A percentile compares a stretch with the other conserved stretches of the same genome.
These are phyloP conservation scores for Itoplectis maculator DNA, from an alignment of 2,888 invertebrate genomes.

Conservation along the genomic window DNA sequence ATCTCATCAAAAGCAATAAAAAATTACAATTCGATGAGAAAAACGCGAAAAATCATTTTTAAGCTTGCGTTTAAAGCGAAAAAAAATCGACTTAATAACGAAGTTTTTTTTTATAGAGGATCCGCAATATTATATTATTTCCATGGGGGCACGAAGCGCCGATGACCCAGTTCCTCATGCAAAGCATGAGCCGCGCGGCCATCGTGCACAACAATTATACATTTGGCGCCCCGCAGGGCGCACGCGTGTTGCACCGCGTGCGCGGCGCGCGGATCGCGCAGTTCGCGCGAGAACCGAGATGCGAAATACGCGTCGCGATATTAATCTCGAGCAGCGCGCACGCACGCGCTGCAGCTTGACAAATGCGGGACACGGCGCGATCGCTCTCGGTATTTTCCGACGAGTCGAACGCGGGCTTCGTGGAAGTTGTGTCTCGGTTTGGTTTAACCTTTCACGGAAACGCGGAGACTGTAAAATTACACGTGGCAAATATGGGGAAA, in stretches of 20 bases:
- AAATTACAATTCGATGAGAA: too few relatives aligned
- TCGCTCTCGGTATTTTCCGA: conserved; percentile 73
- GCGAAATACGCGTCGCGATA: conserved; percentile 70
- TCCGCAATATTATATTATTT: conserved; percentile 12
- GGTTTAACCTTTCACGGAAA: conserved; percentile 40
- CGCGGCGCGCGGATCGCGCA: conserved; percentile 56
- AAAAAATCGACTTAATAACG: too few relatives aligned
- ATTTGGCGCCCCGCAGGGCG: conserved; percentile 62
- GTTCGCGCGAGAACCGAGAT: conserved; percentile 49
- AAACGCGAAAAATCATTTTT: too few relatives aligned
- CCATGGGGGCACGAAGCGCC: conserved; percentile 16
- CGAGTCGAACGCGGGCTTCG: conserved; percentile 60
- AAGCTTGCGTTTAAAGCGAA: too few relatives aligned
- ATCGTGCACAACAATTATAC: conserved; percentile 67
- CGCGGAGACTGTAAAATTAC: background rate
- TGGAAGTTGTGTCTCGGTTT: conserved; percentile 42
- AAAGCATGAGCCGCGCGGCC: conserved; percentile 7
- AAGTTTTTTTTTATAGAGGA: too few relatives aligned
- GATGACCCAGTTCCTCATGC: conserved; percentile 50
- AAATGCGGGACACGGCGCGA: conserved; percentile 77
- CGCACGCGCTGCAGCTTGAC: conserved; percentile 69
- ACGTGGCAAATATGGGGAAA: background rate
- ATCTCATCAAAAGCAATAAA: background rate
- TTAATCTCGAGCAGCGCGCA: conserved; percentile 72
- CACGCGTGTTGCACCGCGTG: conserved; percentile 68